phyloP scores from a whole-genome alignment of 2,888 invertebrate genomes.

The Andrena bucephala region DNA sequence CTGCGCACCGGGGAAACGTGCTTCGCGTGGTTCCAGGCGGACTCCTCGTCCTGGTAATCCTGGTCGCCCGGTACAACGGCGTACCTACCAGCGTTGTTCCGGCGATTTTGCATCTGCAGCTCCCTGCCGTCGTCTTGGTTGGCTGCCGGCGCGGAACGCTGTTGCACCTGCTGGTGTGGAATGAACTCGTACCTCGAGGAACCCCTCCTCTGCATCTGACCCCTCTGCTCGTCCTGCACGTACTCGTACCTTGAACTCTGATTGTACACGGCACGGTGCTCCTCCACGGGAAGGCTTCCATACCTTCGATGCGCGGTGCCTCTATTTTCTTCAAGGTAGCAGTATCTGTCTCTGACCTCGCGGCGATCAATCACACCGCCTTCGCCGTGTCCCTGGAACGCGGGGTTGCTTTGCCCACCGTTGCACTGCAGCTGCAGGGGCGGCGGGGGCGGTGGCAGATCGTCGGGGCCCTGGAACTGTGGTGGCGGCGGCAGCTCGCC shows the following conservation, averaged over 20 bases:
- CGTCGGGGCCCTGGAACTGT: slow-evolving; percentile 75
- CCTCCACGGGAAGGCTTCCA: slow-evolving; percentile 76
- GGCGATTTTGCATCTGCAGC: slow-evolving; percentile 69
- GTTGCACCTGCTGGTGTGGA: slow-evolving; percentile 76
- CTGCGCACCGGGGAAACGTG: slow-evolving; percentile 58
- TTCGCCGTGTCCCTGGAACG: slow-evolving; percentile 73
- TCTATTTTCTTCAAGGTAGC: slow-evolving; percentile 75
- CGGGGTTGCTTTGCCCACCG: slow-evolving; percentile 79
- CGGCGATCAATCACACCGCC: slow-evolving; percentile 3
- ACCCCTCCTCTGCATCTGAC: slow-evolving; percentile 70
- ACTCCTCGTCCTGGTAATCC: slow-evolving; percentile 69
- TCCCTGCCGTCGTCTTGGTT: slow-evolving; percentile 74
- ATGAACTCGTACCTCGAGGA: slow-evolving; percentile 78
- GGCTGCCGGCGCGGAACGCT: slow-evolving; percentile 73
- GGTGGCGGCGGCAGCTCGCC: slow-evolving; percentile 85
- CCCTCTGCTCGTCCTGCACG: slow-evolving; percentile 74
- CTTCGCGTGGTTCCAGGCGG: slow-evolving; percentile 60
- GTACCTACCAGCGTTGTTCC: slow-evolving; percentile 74
- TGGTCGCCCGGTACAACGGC: slow-evolving; percentile 75
- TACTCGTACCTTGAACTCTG: slow-evolving; percentile 80
- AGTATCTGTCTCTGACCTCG: slow-evolving; percentile 71
- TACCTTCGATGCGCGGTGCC: slow-evolving; percentile 71
- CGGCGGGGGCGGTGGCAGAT: slow-evolving; percentile 79
- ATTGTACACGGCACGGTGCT: slow-evolving; percentile 64
- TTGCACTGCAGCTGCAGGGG: slow-evolving; percentile 73